Conservation (phyloP, 2,888 invertebrate genomes). For the Eilema depressum region DNA sequence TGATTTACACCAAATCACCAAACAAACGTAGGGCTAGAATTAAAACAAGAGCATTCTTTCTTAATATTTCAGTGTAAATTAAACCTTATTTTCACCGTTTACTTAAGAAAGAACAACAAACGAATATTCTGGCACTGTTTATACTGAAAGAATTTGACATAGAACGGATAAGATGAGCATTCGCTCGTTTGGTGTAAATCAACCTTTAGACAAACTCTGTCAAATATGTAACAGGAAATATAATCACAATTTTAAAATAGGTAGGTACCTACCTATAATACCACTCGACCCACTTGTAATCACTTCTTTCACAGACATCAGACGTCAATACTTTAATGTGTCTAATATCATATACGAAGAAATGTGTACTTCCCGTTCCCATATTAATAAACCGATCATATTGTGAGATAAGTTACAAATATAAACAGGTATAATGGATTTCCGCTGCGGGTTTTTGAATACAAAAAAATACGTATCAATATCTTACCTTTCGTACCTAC, state of each 20-base stretch:
- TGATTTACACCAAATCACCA: too few relatives aligned
- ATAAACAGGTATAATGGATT: conserved; percentile 31
- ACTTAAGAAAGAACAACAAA: too few relatives aligned
- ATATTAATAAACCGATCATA: conserved; percentile 8
- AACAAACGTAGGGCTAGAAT: too few relatives aligned
- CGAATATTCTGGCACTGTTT: too few relatives aligned
- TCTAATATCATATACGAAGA: not conserved
- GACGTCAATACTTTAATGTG: not conserved
- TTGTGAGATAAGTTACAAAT: conserved; percentile 12
- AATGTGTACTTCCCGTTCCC: conserved; percentile 1
- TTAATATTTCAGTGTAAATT: too few relatives aligned
- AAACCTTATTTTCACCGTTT: too few relatives aligned
- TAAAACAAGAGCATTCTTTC: too few relatives aligned
- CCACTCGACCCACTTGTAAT: not conserved
- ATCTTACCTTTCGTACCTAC: conserved; percentile 21
- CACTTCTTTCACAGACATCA: not conserved
- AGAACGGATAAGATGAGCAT: too few relatives aligned
- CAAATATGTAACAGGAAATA: not conserved
- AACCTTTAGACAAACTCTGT: too few relatives aligned
- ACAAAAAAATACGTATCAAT: conserved; percentile 25
- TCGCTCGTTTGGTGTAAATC: too few relatives aligned
- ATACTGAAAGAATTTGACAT: too few relatives aligned
- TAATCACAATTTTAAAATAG: not conserved
- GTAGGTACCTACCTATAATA: too few relatives aligned
- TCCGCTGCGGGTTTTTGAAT: conserved; percentile 16